Conservation (phyloP, 2,888 invertebrate species). For the Dicyrtomina minuta region DNA sequence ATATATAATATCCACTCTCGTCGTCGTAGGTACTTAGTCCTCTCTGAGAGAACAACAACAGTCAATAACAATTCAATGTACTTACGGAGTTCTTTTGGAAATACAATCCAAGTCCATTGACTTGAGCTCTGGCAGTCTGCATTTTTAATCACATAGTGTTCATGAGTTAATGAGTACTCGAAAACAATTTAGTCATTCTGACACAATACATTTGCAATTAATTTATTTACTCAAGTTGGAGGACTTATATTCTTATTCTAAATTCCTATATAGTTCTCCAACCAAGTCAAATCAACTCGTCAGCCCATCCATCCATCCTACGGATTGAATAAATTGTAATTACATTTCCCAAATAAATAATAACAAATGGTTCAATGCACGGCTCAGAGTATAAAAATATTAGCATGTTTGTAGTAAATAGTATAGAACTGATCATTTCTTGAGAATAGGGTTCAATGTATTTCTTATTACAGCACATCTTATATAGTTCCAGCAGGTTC, state of each 20-base stretch:
- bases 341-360: neutral
- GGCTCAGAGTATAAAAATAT: too few relatives aligned
- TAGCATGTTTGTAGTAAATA: too few relatives aligned
- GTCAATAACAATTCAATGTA: neutral
- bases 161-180: neutral
- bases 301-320: too few relatives aligned
- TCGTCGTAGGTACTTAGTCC: too few relatives aligned
- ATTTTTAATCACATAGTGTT: neutral
- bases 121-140: neutral
- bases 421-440: too few relatives aligned
- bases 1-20: too few relatives aligned
- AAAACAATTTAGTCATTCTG: neutral
- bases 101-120: neutral
- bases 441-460: too few relatives aligned
- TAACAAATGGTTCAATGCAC: neutral
- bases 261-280: neutral
- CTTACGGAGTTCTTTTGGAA: neutral
- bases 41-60: neutral
- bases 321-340: neutral
- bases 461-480: too few relatives aligned
- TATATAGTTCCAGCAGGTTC: too few relatives aligned
- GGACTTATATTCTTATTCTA: neutral
- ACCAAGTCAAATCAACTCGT: too few relatives aligned
- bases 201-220: neutral
- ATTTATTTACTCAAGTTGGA: neutral